Percentiles rank a stretch among this genome's conserved stretches.
phyloP scores from a whole-genome alignment of 92 coral and sea anemone species.

The Parazoanthus atlanticus region DNA sequence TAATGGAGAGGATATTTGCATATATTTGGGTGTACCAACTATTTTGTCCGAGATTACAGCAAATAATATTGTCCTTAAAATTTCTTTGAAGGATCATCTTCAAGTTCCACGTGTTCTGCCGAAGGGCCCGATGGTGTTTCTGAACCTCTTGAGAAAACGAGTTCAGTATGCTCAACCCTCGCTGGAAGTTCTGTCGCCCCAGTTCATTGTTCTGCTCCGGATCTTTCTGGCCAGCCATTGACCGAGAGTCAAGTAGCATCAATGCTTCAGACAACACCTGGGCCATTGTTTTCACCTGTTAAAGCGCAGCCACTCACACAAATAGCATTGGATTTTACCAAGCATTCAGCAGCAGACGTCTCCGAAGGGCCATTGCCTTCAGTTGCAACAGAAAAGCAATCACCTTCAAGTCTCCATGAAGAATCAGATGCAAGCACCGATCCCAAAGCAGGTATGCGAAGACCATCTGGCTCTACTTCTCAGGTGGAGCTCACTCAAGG shows the following conservation, averaged over 20 bases:
- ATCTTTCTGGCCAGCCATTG: slow-evolving; percentile 32
- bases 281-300: not conserved
- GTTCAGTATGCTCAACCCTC: not conserved
- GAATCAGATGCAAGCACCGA: not conserved
- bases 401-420: not conserved
- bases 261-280: slow-evolving; percentile 46
- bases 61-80: not conserved
- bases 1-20: too few species aligned
- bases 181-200: not conserved
- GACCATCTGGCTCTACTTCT: not conserved
- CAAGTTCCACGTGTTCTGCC: not conserved
- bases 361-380: not conserved
- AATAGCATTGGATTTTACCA: not conserved
- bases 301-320: not conserved
- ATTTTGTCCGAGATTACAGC: not conserved
- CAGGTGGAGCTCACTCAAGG: not conserved
- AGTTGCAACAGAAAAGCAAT: not conserved
- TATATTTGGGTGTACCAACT: too few species aligned
- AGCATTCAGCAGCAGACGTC: not conserved
- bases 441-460: not conserved
- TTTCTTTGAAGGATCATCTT: not conserved
- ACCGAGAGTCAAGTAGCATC: slow-evolving; percentile 29
- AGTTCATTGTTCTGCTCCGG: not conserved
- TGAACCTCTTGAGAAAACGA: not conserved
- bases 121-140: not conserved